Conservation (phyloP, 2,113 vertebrate genomes). For the Periophthalmodon schlosseri region DNA sequence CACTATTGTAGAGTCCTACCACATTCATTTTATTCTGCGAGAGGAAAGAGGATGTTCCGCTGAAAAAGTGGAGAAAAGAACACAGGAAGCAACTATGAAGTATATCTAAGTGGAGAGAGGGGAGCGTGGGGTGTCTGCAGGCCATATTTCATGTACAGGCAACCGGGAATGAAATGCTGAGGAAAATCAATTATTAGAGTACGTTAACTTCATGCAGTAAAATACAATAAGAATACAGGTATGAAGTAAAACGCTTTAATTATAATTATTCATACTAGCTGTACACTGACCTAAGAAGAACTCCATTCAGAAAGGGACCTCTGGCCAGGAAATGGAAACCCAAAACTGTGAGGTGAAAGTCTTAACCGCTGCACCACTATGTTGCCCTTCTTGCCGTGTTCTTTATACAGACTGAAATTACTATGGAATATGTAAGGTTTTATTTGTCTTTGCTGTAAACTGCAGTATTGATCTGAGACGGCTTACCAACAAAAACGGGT, state of each 20-base stretch:
- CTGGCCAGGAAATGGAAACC: background rate
- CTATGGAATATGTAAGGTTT: too few relatives aligned
- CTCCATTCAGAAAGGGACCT: too few relatives aligned
- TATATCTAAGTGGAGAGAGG: constrained; percentile 34
- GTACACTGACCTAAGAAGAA: background rate
- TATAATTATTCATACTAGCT: background rate
- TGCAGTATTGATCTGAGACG: too few relatives aligned
- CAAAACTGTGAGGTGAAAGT: background rate
- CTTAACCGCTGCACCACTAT: too few relatives aligned
- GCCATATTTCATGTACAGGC: background rate
- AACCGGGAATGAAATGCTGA: background rate
- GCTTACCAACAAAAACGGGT: too few relatives aligned
- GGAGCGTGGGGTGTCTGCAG: background rate
- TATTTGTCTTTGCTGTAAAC: too few relatives aligned
- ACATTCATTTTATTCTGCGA: constrained; percentile 63
- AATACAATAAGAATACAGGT: background rate
- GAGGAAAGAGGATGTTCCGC: constrained; percentile 32
- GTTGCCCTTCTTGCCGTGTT: too few relatives aligned
- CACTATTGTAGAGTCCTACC: constrained; percentile 44
- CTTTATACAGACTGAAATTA: too few relatives aligned
- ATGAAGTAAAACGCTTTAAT: background rate
- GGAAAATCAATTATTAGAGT: background rate
- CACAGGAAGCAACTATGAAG: constrained; percentile 29
- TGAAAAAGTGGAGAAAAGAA: constrained; percentile 39
- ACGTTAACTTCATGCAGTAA: background rate